Base-by-base conservation (phyloP, 2,888 invertebrate genomes). In the Noctua janthina region DNA sequence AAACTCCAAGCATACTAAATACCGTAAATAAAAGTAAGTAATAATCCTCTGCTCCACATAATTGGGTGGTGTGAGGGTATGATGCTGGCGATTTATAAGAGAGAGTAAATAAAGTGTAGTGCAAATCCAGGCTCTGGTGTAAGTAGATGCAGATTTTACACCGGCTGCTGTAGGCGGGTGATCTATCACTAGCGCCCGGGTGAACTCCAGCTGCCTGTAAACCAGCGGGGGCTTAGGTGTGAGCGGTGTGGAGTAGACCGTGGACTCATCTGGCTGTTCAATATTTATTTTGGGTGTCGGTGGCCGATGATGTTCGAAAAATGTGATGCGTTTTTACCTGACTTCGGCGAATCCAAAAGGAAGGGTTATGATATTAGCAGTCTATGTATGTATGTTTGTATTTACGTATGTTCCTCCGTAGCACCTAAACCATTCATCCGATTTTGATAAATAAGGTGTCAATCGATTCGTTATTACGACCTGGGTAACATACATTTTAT, bases 81-180 rank as follows among this genome's bases (percentile, higher is more conserved):
- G 89, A 91, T 91, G 91, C 85, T 69, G 91, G 91, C 91, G 90
- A 93, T 93, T 93, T 93, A 92, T 93, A 92, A 91, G 89, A 90
- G 89, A 87, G 90, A 86, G 92, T 93, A 94, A 94, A 94, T 93
- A 94, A 93, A 93, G 92, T 93, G 93, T 93, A 93, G 92, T 93
- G 93, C 92, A 93, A 93, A 93, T 92, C 93, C 92, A 89, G 90
- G 88, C 90, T 91, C 87, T 86, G 90, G 80, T 90, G 92, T 94
- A 93, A 95, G 94, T 92, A 93, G 94, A 95, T 94, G 95, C 94
- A 95, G 94, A 94, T 92, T 90, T 89, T 90, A 89, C 92, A 91
- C 93, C 94, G 93, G 94, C 91, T 94, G 95, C 89, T 87, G 84
- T 88, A 91, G 95, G 94, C 95, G 94, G 94, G 92, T 91, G 92